Base-by-base conservation (phyloP, 2,888 invertebrate genomes). In the Synergus japonicus region DNA sequence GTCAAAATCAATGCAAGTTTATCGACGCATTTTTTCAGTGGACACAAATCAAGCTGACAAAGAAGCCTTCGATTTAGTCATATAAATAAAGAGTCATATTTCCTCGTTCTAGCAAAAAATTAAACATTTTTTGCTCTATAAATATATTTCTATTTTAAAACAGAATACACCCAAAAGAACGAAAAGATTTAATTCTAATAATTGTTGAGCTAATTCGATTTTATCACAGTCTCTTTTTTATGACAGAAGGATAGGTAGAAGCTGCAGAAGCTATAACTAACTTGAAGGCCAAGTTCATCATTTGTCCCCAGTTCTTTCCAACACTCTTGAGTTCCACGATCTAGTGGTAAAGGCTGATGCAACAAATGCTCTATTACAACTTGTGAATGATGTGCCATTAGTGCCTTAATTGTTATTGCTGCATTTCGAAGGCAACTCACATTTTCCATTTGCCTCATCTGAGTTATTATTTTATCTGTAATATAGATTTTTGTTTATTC, bases 371-470 rank as follows among this genome's bases (percentile, higher is more conserved):
- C 90, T 4, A 87, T 81, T 1, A 90, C 88, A 81, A 89, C 89
- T 77, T 89, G 87, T 0, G 88, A 84, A 84, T 91, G 89, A 83
- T 91, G 90, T 12, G 66, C 65, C 78, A 87, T 87, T 37, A 91
- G 54, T 1, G 88, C 83, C 78, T 85, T 88, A n/a, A 91, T 85
- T 5, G 91, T 88, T 2, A 65, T 66, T 0, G 90, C 89, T 4
- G 90, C 88, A 37, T 85, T 84, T 15, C 84, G 87, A 41, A 87
- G 87, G 49, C 90, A 90, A 63, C 87, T 89, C 0, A 83, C 78
- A 78, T 91, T 91, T 76, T 90, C 90, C 87, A 91, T 91, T 10
- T 88, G 88, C 49, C 88, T 86, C 87, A 90, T 89, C 82, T 91
- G 91, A 12, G 85, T 82, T 76, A 91, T 87, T 54, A 91, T 89